Base-by-base conservation (phyloP, 2,888 invertebrate genomes). In the Drosophila infuscata region DNA sequence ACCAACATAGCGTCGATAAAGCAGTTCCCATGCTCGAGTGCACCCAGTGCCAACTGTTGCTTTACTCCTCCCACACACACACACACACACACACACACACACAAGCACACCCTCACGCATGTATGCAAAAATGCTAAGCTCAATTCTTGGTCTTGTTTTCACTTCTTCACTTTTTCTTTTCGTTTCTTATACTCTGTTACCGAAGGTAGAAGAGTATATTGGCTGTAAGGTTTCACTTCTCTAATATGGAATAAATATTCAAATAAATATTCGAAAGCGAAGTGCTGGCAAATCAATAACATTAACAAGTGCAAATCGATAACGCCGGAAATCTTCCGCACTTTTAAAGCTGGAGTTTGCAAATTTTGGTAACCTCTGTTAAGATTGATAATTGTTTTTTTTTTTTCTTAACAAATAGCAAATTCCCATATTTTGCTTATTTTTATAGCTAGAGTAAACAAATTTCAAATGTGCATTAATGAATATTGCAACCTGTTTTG, bases 1-100 rank as follows among this genome's bases (percentile, higher is more conserved):
- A 88, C 90, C 74, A 63, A 73, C 79, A 74, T 63, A 70, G 78
- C 79, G 86, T 79, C 83, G 83, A 88, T 82, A 85, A 86, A 81
- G 78, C 88, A 89, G 80, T 81, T 81, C 70, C 71, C 74, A 79
- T 36, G 76, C 79, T 52, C 56, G 62, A 69, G 48, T 80, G 78
- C 79, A 61, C 46, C 36, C 49, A 36, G 20, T 43, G 59, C 63
- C 71, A 80, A 80, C 79, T 80, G 79, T 80, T 80, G 79, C 78
- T 69, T 43, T 32, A 15, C 9, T 1, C 56, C 46, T 25, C 25
- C 46, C 29, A 9, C 20, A 4, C 35, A 51, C 33, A 30, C n/a
- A 0, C 15, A 35, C 20, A 36, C 20, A 36, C 11, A 49, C 20
- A 6, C 36, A 48, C 20, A 41, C n/a, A 11, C 6, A 33, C 33